phyloP scores from a whole-genome alignment of 2,113 vertebrate species.

The Phylloscopus whistleri region DNA sequence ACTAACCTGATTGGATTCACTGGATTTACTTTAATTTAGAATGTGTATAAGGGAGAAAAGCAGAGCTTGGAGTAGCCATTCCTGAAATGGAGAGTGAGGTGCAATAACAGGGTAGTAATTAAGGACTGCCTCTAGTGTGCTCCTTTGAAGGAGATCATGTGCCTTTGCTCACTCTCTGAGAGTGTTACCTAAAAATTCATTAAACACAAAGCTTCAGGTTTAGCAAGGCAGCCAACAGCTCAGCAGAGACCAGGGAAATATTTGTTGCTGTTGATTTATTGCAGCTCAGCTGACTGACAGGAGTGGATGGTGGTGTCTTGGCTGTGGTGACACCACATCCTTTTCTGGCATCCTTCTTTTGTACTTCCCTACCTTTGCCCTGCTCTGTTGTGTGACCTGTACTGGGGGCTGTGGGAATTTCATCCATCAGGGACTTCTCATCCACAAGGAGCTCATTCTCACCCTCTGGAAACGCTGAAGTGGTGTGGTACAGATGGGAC shows the following conservation, averaged over 20 bases:
- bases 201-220: neutral
- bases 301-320: neutral
- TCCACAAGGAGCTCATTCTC: neutral
- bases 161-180: neutral
- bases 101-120: neutral
- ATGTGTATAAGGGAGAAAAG: neutral
- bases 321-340: accelerated
- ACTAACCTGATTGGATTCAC: neutral
- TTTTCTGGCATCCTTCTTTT: accelerated
- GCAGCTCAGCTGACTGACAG: neutral
- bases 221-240: neutral
- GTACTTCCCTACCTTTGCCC: neutral
- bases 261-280: neutral
- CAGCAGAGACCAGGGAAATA: neutral
- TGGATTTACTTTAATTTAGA: constrained; percentile 15
- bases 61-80: neutral
- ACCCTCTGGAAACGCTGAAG: neutral
- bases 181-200: neutral
- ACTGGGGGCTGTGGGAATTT: accelerated
- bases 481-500: neutral
- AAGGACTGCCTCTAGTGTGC: neutral
- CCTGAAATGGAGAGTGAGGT: neutral
- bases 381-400: accelerated
- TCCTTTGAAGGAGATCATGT: neutral
- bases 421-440: neutral